Evolutionary conservation across 2,113 vertebrate species (phyloP).

Genomic region (Paedocypris sp.): DNA sequence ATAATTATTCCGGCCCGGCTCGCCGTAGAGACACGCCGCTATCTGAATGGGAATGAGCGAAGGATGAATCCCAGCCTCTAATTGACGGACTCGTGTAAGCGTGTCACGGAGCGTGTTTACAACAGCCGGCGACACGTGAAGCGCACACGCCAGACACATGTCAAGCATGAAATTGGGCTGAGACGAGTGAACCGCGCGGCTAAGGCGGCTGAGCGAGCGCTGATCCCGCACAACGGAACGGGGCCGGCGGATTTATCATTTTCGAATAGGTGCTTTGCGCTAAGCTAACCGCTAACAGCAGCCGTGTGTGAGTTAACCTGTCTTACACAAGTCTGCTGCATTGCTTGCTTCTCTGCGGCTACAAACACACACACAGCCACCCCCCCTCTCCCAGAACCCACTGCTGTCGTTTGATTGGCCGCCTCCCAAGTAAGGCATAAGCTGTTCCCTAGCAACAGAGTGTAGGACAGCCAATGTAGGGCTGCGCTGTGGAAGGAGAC

Average conservation of each 20-base stretch:
- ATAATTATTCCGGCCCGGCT: conserved; percentile 1
- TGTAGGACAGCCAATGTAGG: conserved; percentile 55
- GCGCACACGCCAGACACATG: conserved; percentile 17
- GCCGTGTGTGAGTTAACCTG: conserved; percentile 41
- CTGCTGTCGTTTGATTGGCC: conserved; percentile 55
- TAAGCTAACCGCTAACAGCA: background rate
- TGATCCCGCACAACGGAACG: background rate
- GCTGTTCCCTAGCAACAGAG: conserved; percentile 70
- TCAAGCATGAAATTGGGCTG: conserved; percentile 25
- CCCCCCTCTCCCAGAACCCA: conserved; percentile 32
- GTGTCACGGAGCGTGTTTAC: conserved; percentile 12
- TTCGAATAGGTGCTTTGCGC: background rate
- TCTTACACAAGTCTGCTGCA: conserved; percentile 45
- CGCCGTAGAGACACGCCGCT: background rate
- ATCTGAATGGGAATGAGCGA: conserved; percentile 18
- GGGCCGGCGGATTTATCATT: background rate
- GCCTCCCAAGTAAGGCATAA: conserved; percentile 59
- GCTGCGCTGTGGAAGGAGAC: conserved; percentile 51
- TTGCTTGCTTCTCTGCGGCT: conserved; percentile 49
- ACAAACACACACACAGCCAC: conserved; percentile 43
- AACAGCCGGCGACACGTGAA: background rate
- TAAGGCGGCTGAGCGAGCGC: background rate
- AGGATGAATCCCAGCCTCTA: conserved; percentile 4
- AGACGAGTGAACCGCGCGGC: conserved; percentile 6
- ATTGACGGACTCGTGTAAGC: conserved; percentile 30